Evolutionary conservation across 2,888 invertebrate genomes (phyloP), one percentile per base, ranked within the genome.

Genomic region (Pyrgus malvae): DNA sequence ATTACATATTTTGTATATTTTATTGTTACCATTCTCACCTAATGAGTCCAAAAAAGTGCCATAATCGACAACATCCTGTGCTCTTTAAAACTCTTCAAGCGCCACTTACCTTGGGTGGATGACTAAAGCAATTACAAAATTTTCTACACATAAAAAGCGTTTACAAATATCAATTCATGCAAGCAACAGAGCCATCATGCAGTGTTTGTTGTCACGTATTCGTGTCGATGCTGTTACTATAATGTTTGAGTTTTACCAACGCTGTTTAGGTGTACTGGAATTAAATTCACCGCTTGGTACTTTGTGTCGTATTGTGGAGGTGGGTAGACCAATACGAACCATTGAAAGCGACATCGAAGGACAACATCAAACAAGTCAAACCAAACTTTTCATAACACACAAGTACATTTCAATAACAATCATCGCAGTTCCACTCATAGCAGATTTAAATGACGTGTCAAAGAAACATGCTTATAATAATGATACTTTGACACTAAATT

Each of bases 331-430:
- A 71, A 80, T 83, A 82, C 81, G 82, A 86, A 86, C 86, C 86
- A 86, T 80, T 80, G 79, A 85, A 90, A 90, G 90, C 90, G 80
- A 90, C 90, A 90, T 82, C 86, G 86, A 90, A 72, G 71, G 77
- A 90, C 90, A 89, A 90, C 89, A 90, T 84, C 85, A 74, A 90
- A 65, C 68, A 79, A 84, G 76, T 76, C 66, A 75, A 83, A 84
- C 83, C 80, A 82, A 88, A 54, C 17, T 4, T 17, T 16, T 17
- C 9, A 8, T 35, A 16, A 7, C 12, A 17, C n/a, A n/a, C n/a
- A n/a, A n/a, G n/a, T n/a, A 16, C 9, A 37, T 17, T 3, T 9
- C n/a, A 17, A 4, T 8, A 35, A 37, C 11, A 11, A n/a, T 37
- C 17, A 37, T 40, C 2, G 19, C 11, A 19, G 2, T 23, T 17